Base-by-base conservation (phyloP, 2,797 vertebrate species). In the Tolypeutes matacus region DNA sequence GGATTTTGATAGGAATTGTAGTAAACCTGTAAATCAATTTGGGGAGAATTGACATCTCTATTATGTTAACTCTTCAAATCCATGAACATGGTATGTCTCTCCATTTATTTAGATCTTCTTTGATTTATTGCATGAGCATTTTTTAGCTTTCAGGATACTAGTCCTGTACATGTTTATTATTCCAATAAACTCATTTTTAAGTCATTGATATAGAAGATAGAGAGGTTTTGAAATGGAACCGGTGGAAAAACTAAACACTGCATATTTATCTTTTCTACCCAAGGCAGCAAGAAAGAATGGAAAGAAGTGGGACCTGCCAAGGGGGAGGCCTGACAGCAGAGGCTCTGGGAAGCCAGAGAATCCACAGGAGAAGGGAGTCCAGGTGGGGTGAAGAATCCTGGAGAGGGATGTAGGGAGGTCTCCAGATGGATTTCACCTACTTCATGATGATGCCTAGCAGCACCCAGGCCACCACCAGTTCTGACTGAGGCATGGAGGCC, bases 131-230 rank as follows among this genome's bases (percentile, higher is more conserved):
- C 25, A 67, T 75, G 20, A 88, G 27, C 3, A 23, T 70, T 84
- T 92, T 90, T 18, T 60, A 83, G 39, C 69, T 89, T 93, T 75
- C 17, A 75, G 29, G 2, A 29, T 46, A 31, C 36, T 77, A 72
- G 7, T 17, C 49, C 34, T 39, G 46, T 27, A 23, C 39, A 73
- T n/a, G 21, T 70, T 78, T 93, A 56, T 56, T 20, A 56, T 56
- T 21, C 56, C 21, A 81, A 76, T 60, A 56, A 76, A 86, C 21
- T 69, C 73, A 64, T 80, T 92, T 90, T 87, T 13, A 82, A 76
- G 51, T 93, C 0, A 27, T 70, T 80, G 27, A 65, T 80, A 17
- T 14, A 87, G 39, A 80, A 70, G 25, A 58, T 18, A 93, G 36
- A 92, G 36, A 42, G 1, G 7, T 73, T 95, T 92, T 70, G 6